phyloP scores from a whole-genome alignment of 1,140 invertebrate genomes.

The Heliconius melpomene region DNA sequence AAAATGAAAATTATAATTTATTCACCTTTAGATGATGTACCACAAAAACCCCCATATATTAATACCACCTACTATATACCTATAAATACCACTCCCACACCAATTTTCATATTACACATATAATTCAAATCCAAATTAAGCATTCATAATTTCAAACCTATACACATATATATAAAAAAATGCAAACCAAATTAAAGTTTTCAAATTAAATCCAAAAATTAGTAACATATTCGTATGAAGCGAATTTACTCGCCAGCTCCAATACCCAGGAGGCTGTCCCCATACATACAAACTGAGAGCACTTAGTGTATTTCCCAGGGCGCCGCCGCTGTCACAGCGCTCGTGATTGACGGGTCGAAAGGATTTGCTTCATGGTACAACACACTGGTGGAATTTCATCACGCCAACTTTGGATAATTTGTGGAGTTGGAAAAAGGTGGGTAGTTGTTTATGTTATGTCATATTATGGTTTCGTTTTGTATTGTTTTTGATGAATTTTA shows the following conservation, averaged over 20 bases:
- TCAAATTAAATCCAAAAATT: slow-evolving; percentile 11
- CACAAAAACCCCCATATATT: no score
- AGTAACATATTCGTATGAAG: slow-evolving; percentile 1
- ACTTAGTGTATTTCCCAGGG: slow-evolving; percentile 47
- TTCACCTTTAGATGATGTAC: no score
- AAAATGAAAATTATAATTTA: neutral
- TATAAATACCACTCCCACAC: no score
- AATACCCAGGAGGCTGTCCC: slow-evolving; percentile 27
- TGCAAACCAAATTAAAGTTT: neutral
- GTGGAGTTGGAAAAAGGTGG: neutral
- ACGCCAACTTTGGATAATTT: slow-evolving; percentile 20
- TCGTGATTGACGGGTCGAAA: slow-evolving; percentile 46
- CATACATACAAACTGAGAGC: slow-evolving; percentile 41
- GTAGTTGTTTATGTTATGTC: neutral
- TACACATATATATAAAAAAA: neutral
- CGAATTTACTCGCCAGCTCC: slow-evolving; percentile 11
- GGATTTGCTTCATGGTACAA: slow-evolving; percentile 45
- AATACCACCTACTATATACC: no score
- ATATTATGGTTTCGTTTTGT: neutral
- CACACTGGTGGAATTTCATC: slow-evolving; percentile 35
- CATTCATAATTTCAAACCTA: neutral
- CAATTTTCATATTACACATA: neutral
- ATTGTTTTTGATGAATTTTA: no score
- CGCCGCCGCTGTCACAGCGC: slow-evolving; percentile 38
- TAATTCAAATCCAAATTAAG: neutral